phyloP scores from a whole-genome alignment of 2,113 vertebrate genomes.

The Carollia perspicillata region DNA sequence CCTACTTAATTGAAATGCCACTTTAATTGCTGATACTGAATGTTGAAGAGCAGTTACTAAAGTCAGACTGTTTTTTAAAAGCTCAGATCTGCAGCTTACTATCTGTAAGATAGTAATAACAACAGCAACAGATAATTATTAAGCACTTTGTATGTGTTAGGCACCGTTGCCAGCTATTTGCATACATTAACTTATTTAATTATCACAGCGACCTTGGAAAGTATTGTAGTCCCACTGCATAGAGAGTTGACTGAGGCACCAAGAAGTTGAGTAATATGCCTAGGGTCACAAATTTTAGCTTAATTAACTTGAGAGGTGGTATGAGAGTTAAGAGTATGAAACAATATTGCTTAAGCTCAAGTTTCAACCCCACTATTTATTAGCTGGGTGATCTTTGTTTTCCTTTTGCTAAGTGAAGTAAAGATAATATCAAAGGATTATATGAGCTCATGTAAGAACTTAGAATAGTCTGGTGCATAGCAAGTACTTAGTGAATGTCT shows the following conservation, averaged over 20 bases:
- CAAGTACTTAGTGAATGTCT: background rate
- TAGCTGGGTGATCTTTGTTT: background rate
- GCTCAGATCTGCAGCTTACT: background rate
- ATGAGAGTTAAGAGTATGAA: background rate
- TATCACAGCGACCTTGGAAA: background rate
- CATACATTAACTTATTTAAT: background rate
- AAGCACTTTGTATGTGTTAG: background rate
- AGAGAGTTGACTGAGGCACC: background rate
- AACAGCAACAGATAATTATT: background rate
- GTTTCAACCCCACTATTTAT: background rate
- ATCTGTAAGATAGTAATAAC: background rate
- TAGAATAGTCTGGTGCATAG: background rate
- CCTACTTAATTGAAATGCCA: background rate
- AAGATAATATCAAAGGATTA: background rate
- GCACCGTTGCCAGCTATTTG: background rate
- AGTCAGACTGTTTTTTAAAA: background rate
- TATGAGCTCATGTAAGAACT: background rate
- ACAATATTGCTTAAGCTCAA: background rate
- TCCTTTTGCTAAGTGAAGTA: background rate
- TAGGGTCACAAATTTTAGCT: background rate
- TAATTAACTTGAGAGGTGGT: background rate
- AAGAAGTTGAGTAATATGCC: background rate
- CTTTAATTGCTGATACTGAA: background rate
- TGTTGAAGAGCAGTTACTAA: background rate
- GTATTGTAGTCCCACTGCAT: background rate